These are phyloP conservation scores for Drosophila mercatorum DNA, from an alignment of 2,888 invertebrate genomes.

Conservation along the genomic window DNA sequence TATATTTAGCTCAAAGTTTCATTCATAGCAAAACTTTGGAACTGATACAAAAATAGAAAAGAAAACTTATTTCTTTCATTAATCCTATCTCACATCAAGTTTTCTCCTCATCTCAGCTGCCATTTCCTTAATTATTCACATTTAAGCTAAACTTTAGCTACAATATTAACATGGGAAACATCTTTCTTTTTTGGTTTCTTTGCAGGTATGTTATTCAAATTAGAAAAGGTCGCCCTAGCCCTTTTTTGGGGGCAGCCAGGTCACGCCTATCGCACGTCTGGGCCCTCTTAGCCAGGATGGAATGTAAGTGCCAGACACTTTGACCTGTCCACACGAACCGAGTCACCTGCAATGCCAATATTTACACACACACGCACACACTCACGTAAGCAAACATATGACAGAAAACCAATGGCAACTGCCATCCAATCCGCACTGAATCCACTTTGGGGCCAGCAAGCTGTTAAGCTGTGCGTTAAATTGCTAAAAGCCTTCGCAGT, in stretches of 20 bases:
- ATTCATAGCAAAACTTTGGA: background rate
- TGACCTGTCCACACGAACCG: slow-evolving; percentile 47
- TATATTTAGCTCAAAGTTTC: background rate
- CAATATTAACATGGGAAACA: slow-evolving; percentile 23
- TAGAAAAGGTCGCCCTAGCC: slow-evolving; percentile 37
- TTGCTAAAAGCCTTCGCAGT: slow-evolving; percentile 75
- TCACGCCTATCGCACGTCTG: slow-evolving; percentile 25
- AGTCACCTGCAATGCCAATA: slow-evolving; percentile 70
- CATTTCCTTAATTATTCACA: slow-evolving; percentile 27
- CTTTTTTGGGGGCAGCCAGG: slow-evolving; percentile 15
- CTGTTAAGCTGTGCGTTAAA: slow-evolving; percentile 80
- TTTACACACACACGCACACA: slow-evolving; percentile 51
- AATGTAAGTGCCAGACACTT: slow-evolving; percentile 47
- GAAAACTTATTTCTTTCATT: background rate
- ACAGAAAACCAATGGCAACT: slow-evolving; percentile 19
- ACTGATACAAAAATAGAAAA: background rate
- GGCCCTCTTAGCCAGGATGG: slow-evolving; percentile 10
- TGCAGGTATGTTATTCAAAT: slow-evolving; percentile 45
- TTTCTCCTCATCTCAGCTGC: background rate
- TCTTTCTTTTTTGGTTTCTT: slow-evolving; percentile 22
- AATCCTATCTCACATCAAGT: background rate
- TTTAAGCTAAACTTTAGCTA: slow-evolving; percentile 12
- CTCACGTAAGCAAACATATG: slow-evolving; percentile 49
- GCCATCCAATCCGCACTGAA: slow-evolving; percentile 12
- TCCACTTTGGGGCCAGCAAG: slow-evolving; percentile 28